Conservation (phyloP, 2,113 vertebrate genomes). For the Megalops atlanticus region DNA sequence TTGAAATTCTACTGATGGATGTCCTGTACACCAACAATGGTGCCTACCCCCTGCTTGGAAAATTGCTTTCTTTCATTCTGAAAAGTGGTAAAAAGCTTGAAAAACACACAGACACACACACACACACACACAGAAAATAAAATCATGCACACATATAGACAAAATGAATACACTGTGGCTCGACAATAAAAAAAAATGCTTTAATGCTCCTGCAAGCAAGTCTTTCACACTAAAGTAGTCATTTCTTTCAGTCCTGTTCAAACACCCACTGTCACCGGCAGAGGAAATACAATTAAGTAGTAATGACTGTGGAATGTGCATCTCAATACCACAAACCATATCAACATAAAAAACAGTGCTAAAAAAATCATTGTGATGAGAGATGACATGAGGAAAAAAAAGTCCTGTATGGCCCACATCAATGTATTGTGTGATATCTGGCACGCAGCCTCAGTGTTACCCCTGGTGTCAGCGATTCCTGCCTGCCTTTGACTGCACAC, state of each 20-base stretch:
- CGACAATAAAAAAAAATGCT: background rate
- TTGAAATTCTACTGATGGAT: background rate
- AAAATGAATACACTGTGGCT: too few species aligned
- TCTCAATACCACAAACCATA: background rate
- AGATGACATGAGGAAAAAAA: too few species aligned
- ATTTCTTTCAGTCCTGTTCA: background rate
- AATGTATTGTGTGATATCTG: constrained; percentile 36
- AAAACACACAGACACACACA: background rate
- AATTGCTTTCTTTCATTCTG: background rate
- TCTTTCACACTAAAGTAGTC: background rate
- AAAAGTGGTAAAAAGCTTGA: background rate
- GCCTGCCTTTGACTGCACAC: background rate
- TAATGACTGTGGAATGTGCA: too few species aligned
- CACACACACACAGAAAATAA: too few species aligned
- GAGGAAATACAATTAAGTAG: background rate
- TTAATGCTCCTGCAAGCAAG: background rate
- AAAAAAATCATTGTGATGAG: too few species aligned
- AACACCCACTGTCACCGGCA: background rate
- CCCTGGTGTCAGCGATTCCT: background rate
- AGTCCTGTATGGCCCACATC: too few species aligned
- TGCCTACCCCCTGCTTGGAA: background rate
- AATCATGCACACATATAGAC: too few species aligned
- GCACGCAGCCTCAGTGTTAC: constrained; percentile 16
- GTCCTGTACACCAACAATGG: background rate
- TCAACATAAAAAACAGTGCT: too few species aligned